Percentiles rank a stretch among this genome's conserved stretches.
These are phyloP conservation scores for Actinia tenebrosa DNA, from an alignment of 64 coral and sea anemone species.

Conservation along the genomic window DNA sequence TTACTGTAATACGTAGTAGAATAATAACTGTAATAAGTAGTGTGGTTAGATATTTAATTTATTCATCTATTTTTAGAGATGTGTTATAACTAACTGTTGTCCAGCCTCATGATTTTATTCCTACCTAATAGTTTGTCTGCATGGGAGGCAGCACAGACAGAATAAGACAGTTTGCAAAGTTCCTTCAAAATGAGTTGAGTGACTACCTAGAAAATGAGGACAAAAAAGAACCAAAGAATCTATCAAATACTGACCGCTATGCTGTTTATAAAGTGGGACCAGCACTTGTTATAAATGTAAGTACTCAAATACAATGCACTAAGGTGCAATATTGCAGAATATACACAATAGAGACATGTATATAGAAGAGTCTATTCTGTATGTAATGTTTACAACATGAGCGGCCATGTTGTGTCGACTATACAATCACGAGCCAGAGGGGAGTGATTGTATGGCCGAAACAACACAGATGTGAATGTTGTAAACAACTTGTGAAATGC, in stretches of 20 bases:
- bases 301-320: neutral
- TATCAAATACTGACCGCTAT: constrained; percentile 88
- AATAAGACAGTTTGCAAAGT: constrained; percentile 77
- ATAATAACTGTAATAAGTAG: no score
- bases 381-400: no score
- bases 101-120: neutral
- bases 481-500: no score
- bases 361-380: no score
- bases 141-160: constrained; percentile 89
- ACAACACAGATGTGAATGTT: no score
- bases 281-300: constrained; percentile 88
- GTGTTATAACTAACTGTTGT: neutral
- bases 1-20: no score
- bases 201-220: constrained; percentile 14
- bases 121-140: constrained; percentile 75
- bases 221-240: constrained; percentile 43
- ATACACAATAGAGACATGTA: no score
- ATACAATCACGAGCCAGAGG: no score
- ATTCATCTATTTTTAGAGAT: no score
- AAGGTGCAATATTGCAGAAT: neutral
- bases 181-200: constrained; percentile 58
- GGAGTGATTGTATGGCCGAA: no score
- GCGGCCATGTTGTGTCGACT: no score
- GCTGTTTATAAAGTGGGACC: constrained; percentile 95
- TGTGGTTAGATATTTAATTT: no score